These are phyloP conservation scores for Dromococcyx pavoninus DNA, from an alignment of 2,797 vertebrate species.

Conservation along the genomic window DNA sequence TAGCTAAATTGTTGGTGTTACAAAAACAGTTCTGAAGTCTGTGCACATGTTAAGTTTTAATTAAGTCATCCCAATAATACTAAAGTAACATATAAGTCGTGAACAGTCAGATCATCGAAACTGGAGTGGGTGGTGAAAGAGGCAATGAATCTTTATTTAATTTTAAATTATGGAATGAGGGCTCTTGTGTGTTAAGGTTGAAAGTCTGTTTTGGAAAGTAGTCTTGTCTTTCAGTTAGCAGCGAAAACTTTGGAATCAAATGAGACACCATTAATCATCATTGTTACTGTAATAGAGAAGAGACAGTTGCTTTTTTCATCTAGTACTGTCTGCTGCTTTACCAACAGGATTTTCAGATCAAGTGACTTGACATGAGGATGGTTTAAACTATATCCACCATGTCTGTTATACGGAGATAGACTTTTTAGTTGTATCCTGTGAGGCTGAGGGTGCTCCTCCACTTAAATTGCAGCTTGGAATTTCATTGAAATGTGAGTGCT, in stretches of 20 bases:
- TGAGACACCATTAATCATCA: neutral
- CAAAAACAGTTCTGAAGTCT: neutral
- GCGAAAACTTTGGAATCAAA: neutral
- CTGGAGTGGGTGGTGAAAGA: neutral
- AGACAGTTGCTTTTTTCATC: neutral
- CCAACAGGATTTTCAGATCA: neutral
- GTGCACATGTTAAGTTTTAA: accelerated
- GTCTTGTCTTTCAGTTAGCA: neutral
- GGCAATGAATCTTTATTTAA: neutral
- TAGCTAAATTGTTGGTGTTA: neutral
- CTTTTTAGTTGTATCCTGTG: neutral
- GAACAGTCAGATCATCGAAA: no score
- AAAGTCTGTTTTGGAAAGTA: neutral
- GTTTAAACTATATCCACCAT: neutral
- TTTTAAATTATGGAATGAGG: neutral
- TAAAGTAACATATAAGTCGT: accelerated
- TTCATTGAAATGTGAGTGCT: neutral
- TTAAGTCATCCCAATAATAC: neutral
- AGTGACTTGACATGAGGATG: neutral
- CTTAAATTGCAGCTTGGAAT: neutral
- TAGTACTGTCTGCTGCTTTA: neutral
- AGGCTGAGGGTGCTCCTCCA: neutral
- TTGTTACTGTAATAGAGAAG: neutral
- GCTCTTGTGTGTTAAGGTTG: accelerated
- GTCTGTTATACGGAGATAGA: neutral